A percentile compares a stretch with the other conserved stretches of the same genome.
Conservation (phyloP, 2,888 invertebrate genomes). For the Rhagophthalmus giganteus region DNA sequence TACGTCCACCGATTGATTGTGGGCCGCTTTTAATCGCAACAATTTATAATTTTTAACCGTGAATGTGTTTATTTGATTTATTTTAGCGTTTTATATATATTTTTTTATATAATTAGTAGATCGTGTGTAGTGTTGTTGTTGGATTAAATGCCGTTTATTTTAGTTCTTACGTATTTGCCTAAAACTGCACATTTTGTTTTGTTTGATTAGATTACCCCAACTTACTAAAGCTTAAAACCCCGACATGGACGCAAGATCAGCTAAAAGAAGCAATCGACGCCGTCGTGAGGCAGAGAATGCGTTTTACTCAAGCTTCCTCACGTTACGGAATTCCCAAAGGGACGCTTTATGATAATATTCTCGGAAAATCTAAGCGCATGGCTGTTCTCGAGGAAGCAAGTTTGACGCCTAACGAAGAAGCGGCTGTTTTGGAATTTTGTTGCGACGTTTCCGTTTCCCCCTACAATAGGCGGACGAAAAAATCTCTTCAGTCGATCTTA, state of each 20-base stretch:
- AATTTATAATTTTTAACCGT: too few relatives aligned
- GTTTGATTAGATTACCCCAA: conserved; percentile 61
- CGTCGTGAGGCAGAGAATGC: conserved; percentile 74
- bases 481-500: conserved; percentile 65
- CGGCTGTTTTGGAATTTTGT: conserved; percentile 70
- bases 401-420: conserved; percentile 64
- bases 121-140: conserved; percentile 4
- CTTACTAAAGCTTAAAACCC: conserved; percentile 73
- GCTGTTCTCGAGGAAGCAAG: conserved; percentile 72
- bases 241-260: conserved; percentile 74
- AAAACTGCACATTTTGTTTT: conserved; percentile 37
- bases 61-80: not conserved
- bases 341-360: conserved; percentile 75
- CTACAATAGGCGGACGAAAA: conserved; percentile 73
- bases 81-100: not conserved
- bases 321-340: conserved; percentile 76
- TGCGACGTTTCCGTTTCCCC: conserved; percentile 71
- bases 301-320: conserved; percentile 75
- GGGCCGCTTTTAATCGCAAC: too few relatives aligned
- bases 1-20: too few relatives aligned
- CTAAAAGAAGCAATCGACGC: conserved; percentile 77
- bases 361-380: conserved; percentile 78
- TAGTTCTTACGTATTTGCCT: conserved; percentile 4
- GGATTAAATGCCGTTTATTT: conserved; percentile 7
- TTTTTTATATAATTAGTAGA: too few relatives aligned